These are phyloP conservation scores for Coracopsis vasa DNA, from an alignment of 2,113 vertebrate genomes.

Conservation along the genomic window DNA sequence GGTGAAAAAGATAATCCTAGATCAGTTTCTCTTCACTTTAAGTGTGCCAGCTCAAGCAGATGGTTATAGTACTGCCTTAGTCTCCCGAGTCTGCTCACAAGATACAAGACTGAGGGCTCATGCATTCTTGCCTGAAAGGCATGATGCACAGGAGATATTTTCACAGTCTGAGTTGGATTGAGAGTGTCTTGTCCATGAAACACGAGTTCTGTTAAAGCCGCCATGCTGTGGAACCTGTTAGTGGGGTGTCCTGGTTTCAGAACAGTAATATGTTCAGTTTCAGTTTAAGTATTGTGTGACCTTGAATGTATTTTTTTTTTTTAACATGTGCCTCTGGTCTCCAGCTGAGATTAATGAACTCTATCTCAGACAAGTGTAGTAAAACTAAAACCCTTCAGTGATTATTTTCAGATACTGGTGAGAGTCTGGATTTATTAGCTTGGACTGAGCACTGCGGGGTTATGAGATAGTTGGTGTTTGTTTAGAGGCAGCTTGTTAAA, in stretches of 20 bases:
- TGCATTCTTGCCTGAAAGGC: not conserved
- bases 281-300: not conserved
- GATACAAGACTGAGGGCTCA: not conserved
- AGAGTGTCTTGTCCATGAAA: not conserved
- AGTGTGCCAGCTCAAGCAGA: not conserved
- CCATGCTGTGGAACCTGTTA: not conserved
- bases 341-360: not conserved
- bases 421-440: not conserved
- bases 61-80: not conserved
- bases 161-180: not conserved
- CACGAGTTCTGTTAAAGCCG: not conserved
- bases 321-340: not conserved
- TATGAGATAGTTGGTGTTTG: not conserved
- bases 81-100: not conserved
- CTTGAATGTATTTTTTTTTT: not conserved
- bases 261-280: not conserved
- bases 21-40: too few relatives aligned
- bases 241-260: not conserved
- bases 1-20: not conserved
- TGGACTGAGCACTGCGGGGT: not conserved
- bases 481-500: not conserved
- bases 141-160: not conserved
- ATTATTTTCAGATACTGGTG: not conserved
- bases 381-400: not conserved
- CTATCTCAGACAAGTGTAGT: not conserved